A percentile compares a stretch with the other conserved stretches of the same genome.
Evolutionary conservation across 2,113 vertebrate genomes (phyloP).

Genomic region (Ursus arctos): DNA sequence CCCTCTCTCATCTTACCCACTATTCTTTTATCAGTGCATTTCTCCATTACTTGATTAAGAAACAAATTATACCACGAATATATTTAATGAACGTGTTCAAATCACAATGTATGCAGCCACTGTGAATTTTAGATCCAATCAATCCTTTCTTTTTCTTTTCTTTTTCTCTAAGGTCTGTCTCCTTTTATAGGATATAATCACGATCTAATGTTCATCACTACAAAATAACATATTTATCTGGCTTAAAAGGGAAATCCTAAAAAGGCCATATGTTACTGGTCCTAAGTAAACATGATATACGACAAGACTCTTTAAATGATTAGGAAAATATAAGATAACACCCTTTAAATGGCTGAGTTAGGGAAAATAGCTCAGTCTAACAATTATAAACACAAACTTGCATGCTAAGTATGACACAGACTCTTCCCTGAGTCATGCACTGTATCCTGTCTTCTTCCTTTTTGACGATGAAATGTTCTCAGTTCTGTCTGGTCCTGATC

Average conservation of each 20-base stretch:
- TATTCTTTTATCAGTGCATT: slow-evolving; percentile 47
- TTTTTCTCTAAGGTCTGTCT: slow-evolving; percentile 48
- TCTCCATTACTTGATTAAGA: slow-evolving; percentile 62
- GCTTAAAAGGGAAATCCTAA: slow-evolving; percentile 50
- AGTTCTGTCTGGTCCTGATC: neutral
- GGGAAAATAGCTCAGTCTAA: neutral
- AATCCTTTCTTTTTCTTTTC: neutral
- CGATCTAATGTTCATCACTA: neutral
- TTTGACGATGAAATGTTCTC: neutral
- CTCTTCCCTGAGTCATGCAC: neutral
- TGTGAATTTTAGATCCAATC: slow-evolving; percentile 4
- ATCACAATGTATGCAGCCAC: neutral
- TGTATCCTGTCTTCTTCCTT: neutral
- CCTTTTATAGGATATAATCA: neutral
- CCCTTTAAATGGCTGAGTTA: neutral
- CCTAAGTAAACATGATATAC: slow-evolving; percentile 32
- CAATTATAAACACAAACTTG: neutral
- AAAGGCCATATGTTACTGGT: slow-evolving; percentile 1
- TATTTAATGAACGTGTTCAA: slow-evolving; percentile 54
- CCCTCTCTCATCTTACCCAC: neutral
- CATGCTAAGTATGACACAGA: neutral
- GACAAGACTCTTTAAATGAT: slow-evolving; percentile 33
- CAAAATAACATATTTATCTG: slow-evolving; percentile 51
- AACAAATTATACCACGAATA: slow-evolving; percentile 57
- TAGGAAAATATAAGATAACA: neutral